Base-by-base conservation (phyloP, 2,888 invertebrate species). In the Toxonevra muliebris region DNA sequence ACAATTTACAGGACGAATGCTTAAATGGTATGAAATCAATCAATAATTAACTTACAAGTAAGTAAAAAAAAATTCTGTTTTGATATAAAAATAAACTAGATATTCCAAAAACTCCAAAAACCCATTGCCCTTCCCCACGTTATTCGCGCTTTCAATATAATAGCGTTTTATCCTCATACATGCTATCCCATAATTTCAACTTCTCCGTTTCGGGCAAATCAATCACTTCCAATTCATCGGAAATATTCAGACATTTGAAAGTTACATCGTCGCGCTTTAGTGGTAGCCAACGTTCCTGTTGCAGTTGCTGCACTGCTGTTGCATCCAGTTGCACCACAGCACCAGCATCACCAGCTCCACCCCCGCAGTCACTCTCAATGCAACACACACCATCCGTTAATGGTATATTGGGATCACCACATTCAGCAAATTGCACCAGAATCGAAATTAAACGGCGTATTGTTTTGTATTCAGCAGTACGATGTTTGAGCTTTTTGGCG, bases 181-280 rank as follows among this genome's bases (percentile, higher is more conserved):
- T 77, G 69, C 76, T 76, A 69, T 85, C 82, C 85, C 85, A 85
- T 50, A 84, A 70, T 61, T 77, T 74, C 12, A 85, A 73, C 72
- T 84, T 82, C 43, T 82, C 78, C 48, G 80, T 76, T 74, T 85
- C 85, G 9, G 85, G 85, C 73, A 85, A 78, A 73, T 83, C 82
- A 72, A 84, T 82, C 75, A 84, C 82, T 64, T 79, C 77, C 71
- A 83, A 76, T 61, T 84, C 80, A 69, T 84, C 79, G 43, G 82
- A 79, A 72, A 85, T 85, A 71, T 85, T 85, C 61, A 85, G 71
- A 69, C 85, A 85, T 74, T 83, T 82, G 70, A 83, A 81, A 15
- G 78, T 75, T 66, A 69, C 71, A 63, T 76, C 75, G 61, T 74
- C 71, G 19, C 75, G 76, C 13, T 76, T 70, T 41, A 82, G 74